A percentile compares a stretch with the other conserved stretches of the same genome.
Conservation (phyloP, 2,888 invertebrate genomes). For the Furcula furcula region DNA sequence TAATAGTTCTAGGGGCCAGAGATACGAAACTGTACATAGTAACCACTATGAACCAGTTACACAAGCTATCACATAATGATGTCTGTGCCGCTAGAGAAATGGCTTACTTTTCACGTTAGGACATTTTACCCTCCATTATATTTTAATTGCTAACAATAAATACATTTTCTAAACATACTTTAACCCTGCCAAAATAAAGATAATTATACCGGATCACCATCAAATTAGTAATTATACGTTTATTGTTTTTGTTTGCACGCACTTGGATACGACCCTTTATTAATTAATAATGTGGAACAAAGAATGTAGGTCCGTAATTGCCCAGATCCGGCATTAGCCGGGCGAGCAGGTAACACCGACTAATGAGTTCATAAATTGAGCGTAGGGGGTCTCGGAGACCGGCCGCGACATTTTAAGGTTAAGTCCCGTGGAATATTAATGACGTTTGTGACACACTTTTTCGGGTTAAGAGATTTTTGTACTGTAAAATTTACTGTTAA, state of each 20-base stretch:
- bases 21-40: no score
- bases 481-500: not conserved
- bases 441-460: slow-evolving; percentile 13
- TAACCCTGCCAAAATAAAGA: slow-evolving; percentile 16
- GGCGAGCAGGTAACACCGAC: slow-evolving; percentile 35
- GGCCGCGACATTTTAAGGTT: slow-evolving; percentile 30
- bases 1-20: no score
- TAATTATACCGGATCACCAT: slow-evolving; percentile 26
- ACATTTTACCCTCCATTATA: no score
- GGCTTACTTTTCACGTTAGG: no score
- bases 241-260: slow-evolving; percentile 40
- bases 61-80: no score
- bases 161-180: no score
- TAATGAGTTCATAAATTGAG: slow-evolving; percentile 49
- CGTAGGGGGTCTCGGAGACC: slow-evolving; percentile 25
- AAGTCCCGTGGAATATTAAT: slow-evolving; percentile 22
- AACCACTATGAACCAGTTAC: no score
- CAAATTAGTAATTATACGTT: slow-evolving; percentile 40
- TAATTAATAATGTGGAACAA: slow-evolving; percentile 53
- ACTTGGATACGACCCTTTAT: slow-evolving; percentile 34
- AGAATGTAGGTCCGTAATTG: slow-evolving; percentile 47
- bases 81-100: no score
- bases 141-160: no score
- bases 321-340: slow-evolving; percentile 15
- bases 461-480: not conserved